Conservation (phyloP, 2,113 vertebrate genomes). For the Syrrhaptes paradoxus region DNA sequence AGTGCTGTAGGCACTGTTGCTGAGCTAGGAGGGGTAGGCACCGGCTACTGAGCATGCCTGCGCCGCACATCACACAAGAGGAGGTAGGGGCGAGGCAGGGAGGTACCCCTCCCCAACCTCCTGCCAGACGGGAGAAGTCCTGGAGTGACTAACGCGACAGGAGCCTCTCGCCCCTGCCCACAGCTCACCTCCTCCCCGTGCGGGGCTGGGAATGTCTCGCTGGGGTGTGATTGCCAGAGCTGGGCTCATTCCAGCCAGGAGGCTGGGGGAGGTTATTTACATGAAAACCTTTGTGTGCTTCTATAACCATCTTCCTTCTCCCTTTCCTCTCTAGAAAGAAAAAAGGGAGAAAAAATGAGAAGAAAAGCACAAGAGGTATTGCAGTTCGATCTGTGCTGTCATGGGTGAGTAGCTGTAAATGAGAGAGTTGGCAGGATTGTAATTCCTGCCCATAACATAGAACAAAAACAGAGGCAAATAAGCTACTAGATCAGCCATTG, state of each 20-base stretch:
- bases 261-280: accelerated
- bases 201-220: accelerated
- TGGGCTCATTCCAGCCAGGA: accelerated
- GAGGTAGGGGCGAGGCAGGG: not conserved
- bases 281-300: accelerated
- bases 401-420: not conserved
- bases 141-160: accelerated
- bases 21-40: slow-evolving; percentile 48
- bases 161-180: not conserved
- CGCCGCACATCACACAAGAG: slow-evolving; percentile 5
- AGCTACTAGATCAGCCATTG: not conserved
- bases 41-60: slow-evolving; percentile 71
- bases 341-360: accelerated
- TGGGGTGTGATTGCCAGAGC: not conserved
- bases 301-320: not conserved
- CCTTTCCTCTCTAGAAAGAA: not conserved
- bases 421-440: not conserved
- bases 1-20: slow-evolving; percentile 15
- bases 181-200: not conserved
- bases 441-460: not conserved
- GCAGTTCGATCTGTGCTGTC: not conserved
- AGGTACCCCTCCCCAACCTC: not conserved
- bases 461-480: not conserved
- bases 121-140: not conserved
- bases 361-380: not conserved